Evolutionary conservation across 2,888 invertebrate genomes (phyloP).

Genomic region (Drosophila nigricruria): DNA sequence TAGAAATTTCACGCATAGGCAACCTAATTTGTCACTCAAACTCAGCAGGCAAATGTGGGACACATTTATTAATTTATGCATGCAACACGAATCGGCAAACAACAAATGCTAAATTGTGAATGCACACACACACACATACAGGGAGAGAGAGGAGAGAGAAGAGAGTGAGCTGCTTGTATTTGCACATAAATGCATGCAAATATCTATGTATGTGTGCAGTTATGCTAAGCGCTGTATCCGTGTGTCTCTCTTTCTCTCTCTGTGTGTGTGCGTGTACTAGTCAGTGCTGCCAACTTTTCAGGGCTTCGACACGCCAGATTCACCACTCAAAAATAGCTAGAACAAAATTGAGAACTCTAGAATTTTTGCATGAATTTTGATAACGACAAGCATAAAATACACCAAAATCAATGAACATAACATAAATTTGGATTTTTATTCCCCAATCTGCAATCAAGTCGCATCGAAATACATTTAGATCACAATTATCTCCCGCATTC

Average conservation of each 20-base stretch:
- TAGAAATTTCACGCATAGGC: constrained; percentile 14
- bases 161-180: neutral
- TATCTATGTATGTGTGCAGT: constrained; percentile 24
- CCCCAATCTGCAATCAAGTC: too few species aligned
- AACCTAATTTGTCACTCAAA: constrained; percentile 63
- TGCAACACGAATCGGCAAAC: constrained; percentile 58
- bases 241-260: neutral
- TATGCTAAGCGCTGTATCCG: constrained; percentile 3
- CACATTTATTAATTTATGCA: constrained; percentile 71
- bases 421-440: too few species aligned
- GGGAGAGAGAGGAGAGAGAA: neutral
- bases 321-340: too few species aligned
- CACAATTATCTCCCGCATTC: too few species aligned
- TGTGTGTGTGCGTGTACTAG: constrained; percentile 32
- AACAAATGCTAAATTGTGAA: constrained; percentile 30
- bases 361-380: too few species aligned
- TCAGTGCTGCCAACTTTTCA: too few species aligned
- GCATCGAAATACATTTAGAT: too few species aligned
- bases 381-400: too few species aligned
- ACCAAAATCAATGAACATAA: too few species aligned
- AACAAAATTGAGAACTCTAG: too few species aligned
- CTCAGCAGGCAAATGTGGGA: constrained; percentile 44
- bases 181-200: constrained; percentile 14
- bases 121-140: neutral
- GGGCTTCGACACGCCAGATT: too few species aligned